Percentiles rank a stretch among this genome's conserved stretches.
Conservation (phyloP, 1,140 invertebrate species). For the Bilobella aurantiaca region DNA sequence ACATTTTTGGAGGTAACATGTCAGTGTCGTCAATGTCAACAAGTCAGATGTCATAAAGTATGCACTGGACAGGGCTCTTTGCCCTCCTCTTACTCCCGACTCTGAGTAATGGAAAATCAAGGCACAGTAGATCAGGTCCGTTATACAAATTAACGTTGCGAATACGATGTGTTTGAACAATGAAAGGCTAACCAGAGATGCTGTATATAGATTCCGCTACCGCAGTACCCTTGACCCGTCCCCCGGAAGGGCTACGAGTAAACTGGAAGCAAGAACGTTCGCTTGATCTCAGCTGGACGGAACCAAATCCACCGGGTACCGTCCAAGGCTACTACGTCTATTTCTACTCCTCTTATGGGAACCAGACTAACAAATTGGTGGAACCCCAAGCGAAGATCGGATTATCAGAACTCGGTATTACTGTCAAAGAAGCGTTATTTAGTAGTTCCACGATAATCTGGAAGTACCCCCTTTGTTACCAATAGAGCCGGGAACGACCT, state of each 20-base stretch:
- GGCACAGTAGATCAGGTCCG: neutral
- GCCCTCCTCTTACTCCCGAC: neutral
- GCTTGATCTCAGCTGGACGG: conserved; percentile 4
- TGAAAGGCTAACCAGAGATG: neutral
- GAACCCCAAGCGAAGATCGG: neutral
- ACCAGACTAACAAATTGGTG: neutral
- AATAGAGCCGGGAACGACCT: neutral
- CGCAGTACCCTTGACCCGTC: neutral
- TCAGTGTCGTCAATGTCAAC: neutral
- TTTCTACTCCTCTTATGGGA: neutral
- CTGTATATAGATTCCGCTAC: neutral
- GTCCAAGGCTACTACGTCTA: neutral
- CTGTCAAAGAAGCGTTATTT: neutral
- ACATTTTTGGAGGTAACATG: neutral
- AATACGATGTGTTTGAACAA: neutral
- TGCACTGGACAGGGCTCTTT: neutral
- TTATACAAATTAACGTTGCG: neutral
- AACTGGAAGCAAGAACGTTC: neutral
- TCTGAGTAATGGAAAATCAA: neutral
- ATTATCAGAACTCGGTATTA: neutral
- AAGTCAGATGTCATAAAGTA: neutral
- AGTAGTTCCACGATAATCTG: neutral
- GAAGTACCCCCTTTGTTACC: neutral
- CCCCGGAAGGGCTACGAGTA: neutral
- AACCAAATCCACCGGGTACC: neutral